These are phyloP conservation scores for Caenorhabditis sp. DNA, from an alignment of 2,888 invertebrate species.

Conservation along the genomic window DNA sequence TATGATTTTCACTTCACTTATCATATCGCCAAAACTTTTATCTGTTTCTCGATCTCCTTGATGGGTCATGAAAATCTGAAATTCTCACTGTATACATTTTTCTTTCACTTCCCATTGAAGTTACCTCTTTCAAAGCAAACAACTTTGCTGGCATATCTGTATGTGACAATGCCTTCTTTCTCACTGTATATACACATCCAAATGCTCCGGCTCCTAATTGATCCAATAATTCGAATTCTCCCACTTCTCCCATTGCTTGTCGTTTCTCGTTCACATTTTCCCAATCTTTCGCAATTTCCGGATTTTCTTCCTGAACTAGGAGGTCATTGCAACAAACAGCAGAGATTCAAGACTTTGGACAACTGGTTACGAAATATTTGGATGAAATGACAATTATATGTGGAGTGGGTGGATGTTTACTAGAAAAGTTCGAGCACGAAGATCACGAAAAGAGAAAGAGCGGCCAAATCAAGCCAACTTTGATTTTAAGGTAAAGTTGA, in stretches of 20 bases:
- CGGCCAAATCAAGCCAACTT: no score
- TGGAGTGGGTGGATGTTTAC: no score
- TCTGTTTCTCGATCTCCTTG: conserved; percentile 56
- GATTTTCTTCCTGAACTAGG: conserved; percentile 29
- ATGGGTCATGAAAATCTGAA: conserved; percentile 57
- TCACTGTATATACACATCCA: conserved; percentile 74
- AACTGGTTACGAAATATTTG: no score
- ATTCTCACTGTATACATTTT: no score
- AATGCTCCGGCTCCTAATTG: conserved; percentile 73
- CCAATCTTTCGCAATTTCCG: conserved; percentile 38
- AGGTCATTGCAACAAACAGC: no score
- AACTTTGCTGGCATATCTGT: conserved; percentile 36
- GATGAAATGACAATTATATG: no score
- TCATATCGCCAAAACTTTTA: conserved; percentile 72
- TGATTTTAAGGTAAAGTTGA: no score
- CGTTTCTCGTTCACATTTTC: conserved; percentile 46
- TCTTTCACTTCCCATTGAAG: not conserved
- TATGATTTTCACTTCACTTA: conserved; percentile 73
- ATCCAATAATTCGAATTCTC: conserved; percentile 73
- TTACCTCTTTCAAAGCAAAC: conserved; percentile 73
- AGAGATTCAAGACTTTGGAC: no score
- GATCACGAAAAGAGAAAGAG: no score
- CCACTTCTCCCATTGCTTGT: conserved; percentile 69
- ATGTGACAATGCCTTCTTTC: conserved; percentile 63
- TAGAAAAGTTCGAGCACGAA: no score